Base-by-base conservation (phyloP, 2,113 vertebrate genomes). In the Felis catus region DNA sequence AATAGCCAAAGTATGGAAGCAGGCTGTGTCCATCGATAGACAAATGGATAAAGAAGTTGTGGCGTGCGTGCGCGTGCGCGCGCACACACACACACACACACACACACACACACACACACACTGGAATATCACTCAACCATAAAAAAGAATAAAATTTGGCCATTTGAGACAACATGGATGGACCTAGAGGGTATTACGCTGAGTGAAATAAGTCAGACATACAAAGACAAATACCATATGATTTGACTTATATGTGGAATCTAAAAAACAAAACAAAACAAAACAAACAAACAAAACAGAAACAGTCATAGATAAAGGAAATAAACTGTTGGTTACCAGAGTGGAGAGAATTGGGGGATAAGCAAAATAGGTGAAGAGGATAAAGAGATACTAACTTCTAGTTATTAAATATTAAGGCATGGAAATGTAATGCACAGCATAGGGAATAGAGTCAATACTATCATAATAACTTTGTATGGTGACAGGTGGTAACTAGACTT, bases 41-140 rank as follows among this genome's bases (percentile, higher is more conserved):
- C 25, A 76, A 41, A 45, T 76, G 73, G 39, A 76, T 45, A 45
- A 76, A 76, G 25, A 76, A 76, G 25, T 15, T 76, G 4, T 48
- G 73, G 39, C 21, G 36, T 36, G 36, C 36, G 36, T n/a, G n/a
- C n/a, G n/a, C n/a, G n/a, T n/a, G n/a, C n/a, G 0, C 4, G 0
- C 55, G 9, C 19, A 7, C 55, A 58, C 55, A 23, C 21, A 61
- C 58, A 61, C 58, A 61, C 58, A 61, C 21, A 51, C 51, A 61
- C 58, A 61, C 58, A 61, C 58, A 61, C 58, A 61, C 58, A 61
- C 21, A 61, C 58, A 61, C 58, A 61, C 58, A 61, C 58, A 61
- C 7, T 23, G 58, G 68, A 21, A 11, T 36, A 76, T 76, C 45
- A 45, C 39, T 76, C 39, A 61, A 25, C 39, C 39, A 76, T 45